Evolutionary conservation across 2,888 invertebrate genomes (phyloP).

Genomic region (Melipona beecheii): DNA sequence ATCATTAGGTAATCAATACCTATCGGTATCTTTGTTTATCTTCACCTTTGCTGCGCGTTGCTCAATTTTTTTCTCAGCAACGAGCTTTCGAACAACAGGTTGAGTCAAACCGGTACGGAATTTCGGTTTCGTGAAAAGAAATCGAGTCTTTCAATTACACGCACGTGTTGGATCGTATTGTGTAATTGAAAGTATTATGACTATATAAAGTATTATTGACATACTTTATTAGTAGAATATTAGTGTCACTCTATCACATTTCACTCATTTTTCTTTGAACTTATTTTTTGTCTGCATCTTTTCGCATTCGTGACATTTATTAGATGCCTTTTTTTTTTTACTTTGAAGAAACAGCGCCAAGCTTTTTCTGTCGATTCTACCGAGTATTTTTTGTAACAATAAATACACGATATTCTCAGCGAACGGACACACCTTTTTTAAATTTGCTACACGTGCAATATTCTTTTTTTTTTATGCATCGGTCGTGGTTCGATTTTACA

Average conservation of each 20-base stretch:
- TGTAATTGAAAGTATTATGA: constrained; percentile 34
- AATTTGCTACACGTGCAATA: neutral
- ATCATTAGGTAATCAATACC: no score
- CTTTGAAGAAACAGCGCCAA: neutral
- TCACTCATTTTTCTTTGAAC: constrained; percentile 56
- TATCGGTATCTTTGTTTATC: neutral
- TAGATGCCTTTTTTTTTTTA: neutral
- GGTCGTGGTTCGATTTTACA: neutral
- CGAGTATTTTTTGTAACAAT: constrained; percentile 14
- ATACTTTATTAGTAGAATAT: neutral
- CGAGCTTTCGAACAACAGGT: neutral
- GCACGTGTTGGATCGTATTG: neutral
- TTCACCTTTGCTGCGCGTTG: neutral
- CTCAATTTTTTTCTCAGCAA: neutral
- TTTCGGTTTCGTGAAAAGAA: constrained; percentile 16
- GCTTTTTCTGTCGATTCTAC: constrained; percentile 34
- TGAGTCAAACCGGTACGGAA: neutral
- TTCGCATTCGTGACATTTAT: neutral
- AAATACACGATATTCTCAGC: neutral
- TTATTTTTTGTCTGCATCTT: neutral
- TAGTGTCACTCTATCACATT: constrained; percentile 26
- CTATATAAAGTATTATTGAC: constrained; percentile 39
- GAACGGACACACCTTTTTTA: constrained; percentile 16
- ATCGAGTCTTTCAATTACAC: neutral
- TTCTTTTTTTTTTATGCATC: neutral